Conservation (phyloP, 2,888 invertebrate genomes). For the Scaptomyza parva region DNA sequence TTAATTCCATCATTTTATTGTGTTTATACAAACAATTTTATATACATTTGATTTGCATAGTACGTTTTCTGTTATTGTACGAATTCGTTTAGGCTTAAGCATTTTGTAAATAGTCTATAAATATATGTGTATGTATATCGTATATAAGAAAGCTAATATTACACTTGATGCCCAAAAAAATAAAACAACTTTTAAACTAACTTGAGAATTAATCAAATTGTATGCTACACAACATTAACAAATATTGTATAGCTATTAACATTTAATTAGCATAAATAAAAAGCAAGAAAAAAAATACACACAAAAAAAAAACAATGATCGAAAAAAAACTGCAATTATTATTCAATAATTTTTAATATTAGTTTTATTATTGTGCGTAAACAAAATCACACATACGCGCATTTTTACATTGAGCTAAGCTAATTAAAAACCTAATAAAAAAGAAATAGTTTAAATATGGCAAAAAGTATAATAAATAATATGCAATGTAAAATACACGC, state of each 20-base stretch:
- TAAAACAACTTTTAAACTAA: slow-evolving; percentile 67
- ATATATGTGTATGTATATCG: slow-evolving; percentile 47
- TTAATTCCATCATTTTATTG: slow-evolving; percentile 32
- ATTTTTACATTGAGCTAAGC: slow-evolving; percentile 80
- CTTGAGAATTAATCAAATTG: slow-evolving; percentile 80
- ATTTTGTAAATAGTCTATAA: slow-evolving; percentile 69
- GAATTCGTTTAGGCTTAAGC: slow-evolving; percentile 71
- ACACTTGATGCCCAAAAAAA: slow-evolving; percentile 46
- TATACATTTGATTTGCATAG: slow-evolving; percentile 53
- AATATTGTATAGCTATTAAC: slow-evolving; percentile 77
- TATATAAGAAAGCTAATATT: slow-evolving; percentile 47
- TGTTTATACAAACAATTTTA: slow-evolving; percentile 12
- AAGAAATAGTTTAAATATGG: slow-evolving; percentile 38
- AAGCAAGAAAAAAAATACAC: slow-evolving; percentile 44
- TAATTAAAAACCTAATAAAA: slow-evolving; percentile 72
- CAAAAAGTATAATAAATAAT: slow-evolving; percentile 39
- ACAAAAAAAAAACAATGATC: slow-evolving; percentile 45
- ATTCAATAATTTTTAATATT: slow-evolving; percentile 81
- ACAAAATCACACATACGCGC: slow-evolving; percentile 46
- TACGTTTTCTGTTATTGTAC: slow-evolving; percentile 65
- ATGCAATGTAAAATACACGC: slow-evolving; percentile 70
- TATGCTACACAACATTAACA: slow-evolving; percentile 68
- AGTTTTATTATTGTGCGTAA: slow-evolving; percentile 74
- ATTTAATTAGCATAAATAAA: slow-evolving; percentile 77
- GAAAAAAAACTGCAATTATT: slow-evolving; percentile 79